These are phyloP conservation scores for Bhutanitis thaidina DNA, from an alignment of 2,888 invertebrate species.

Conservation along the genomic window DNA sequence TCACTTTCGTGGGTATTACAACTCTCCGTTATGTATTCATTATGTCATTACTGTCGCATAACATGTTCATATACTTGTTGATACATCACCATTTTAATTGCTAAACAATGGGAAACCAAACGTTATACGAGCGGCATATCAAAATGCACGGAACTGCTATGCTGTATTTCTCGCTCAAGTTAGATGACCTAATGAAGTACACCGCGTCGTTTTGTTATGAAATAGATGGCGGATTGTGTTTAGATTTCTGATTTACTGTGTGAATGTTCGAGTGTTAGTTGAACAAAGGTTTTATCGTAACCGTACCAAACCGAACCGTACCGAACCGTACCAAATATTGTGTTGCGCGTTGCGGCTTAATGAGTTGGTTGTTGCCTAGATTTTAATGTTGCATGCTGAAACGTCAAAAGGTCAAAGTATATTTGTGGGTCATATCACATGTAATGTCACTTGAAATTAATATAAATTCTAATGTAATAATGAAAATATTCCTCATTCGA, in stretches of 20 bases:
- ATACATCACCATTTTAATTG: constrained; percentile 1
- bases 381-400: background rate
- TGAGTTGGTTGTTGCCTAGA: constrained; percentile 4
- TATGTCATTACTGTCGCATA: background rate
- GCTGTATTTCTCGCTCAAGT: background rate
- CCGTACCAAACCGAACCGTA: too few relatives aligned
- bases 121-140: background rate
- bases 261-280: background rate
- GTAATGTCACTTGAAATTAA: constrained; percentile 5
- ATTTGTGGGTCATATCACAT: constrained; percentile 4
- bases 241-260: constrained; percentile 11
- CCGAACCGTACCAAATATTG: constrained; percentile 10
- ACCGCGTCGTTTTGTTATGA: constrained; percentile 4
- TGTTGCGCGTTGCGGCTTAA: constrained; percentile 4
- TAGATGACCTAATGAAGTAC: constrained; percentile 6
- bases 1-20: too few relatives aligned
- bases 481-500: too few relatives aligned
- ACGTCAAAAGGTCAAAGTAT: constrained; percentile 10
- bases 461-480: background rate
- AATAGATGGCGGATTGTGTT: constrained; percentile 5
- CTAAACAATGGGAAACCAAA: background rate
- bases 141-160: background rate
- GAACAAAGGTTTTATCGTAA: constrained; percentile 12
- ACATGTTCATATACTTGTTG: background rate
- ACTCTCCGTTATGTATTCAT: background rate